These are phyloP conservation scores for Pissodes strobi DNA, from an alignment of 1,140 invertebrate genomes.

Conservation along the genomic window DNA sequence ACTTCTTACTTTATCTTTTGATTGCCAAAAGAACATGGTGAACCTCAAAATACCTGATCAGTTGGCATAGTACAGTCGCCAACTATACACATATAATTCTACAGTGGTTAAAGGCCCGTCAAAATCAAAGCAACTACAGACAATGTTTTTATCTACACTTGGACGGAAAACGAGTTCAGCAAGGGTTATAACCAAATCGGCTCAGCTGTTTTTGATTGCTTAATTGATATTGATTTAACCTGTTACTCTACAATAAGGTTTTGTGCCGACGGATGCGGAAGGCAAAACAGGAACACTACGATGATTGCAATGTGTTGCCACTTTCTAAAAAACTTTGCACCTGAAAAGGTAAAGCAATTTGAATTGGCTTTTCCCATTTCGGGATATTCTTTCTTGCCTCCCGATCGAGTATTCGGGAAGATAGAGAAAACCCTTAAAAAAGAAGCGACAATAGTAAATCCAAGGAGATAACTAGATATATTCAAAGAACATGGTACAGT, in stretches of 20 bases:
- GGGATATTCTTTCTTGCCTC: conserved; percentile 1
- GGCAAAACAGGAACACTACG: conserved; percentile 1
- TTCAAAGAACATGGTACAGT: conserved; percentile 5
- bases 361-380: neutral
- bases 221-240: no score
- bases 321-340: conserved; percentile 5
- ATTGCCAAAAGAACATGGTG: no score
- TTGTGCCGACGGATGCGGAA: no score
- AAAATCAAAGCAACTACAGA: no score
- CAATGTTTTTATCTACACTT: no score
- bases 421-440: neutral
- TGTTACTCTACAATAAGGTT: conserved; percentile 5
- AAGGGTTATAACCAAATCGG: no score
- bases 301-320: conserved; percentile 7
- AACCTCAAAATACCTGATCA: neutral
- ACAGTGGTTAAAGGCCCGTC: no score
- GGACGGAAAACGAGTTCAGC: no score
- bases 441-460: neutral
- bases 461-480: no score
- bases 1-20: no score
- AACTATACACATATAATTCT: neutral
- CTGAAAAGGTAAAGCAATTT: neutral
- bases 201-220: no score
- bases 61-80: neutral
- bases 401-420: neutral